Percentiles rank a stretch among this genome's conserved stretches.
These are phyloP conservation scores for Peromyscus eremicus DNA, from an alignment of 2,797 vertebrate genomes.

Conservation along the genomic window DNA sequence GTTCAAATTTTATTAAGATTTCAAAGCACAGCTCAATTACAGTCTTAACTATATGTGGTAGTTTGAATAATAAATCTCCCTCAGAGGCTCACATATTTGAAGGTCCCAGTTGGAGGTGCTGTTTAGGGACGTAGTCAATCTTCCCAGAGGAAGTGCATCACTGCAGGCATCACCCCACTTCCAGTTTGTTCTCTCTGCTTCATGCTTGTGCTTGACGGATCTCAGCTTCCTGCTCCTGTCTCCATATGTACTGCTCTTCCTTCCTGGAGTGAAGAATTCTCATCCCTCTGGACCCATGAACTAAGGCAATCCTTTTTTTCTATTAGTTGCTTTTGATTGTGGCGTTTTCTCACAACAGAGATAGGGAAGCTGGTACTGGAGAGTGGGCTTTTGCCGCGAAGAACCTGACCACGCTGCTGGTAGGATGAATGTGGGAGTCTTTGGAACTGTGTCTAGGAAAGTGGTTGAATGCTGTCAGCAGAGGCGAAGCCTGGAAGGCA, in stretches of 20 bases:
- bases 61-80: background rate
- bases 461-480: background rate
- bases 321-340: background rate
- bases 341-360: background rate
- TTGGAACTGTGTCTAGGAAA: background rate
- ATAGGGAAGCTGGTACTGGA: background rate
- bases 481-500: background rate
- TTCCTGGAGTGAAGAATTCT: background rate
- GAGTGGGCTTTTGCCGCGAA: background rate
- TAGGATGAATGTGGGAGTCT: background rate
- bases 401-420: background rate
- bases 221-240: background rate
- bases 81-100: background rate
- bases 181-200: background rate
- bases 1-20: background rate
- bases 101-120: background rate
- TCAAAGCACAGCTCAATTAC: background rate
- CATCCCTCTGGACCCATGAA: background rate
- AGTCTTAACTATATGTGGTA: background rate
- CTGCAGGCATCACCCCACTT: background rate
- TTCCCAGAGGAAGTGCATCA: background rate
- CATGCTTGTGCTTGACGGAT: background rate
- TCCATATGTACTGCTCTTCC: background rate
- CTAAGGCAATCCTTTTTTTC: background rate
- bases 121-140: background rate